Evolutionary conservation across 2,797 vertebrate species (phyloP).

Genomic region (Acrossocheilus fasciatus): DNA sequence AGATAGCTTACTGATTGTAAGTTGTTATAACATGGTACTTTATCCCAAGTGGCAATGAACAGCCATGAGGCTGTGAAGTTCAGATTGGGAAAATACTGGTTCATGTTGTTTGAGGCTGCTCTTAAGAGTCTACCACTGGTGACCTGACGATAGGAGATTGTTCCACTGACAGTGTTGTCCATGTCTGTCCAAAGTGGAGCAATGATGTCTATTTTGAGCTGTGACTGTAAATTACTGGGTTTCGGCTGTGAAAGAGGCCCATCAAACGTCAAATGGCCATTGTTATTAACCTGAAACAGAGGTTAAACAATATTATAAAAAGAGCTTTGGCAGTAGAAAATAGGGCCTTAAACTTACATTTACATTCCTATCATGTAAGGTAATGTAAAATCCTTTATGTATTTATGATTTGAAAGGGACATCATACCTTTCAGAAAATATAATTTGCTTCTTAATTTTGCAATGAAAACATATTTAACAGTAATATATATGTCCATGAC

Average conservation of each 20-base stretch:
- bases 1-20: neutral
- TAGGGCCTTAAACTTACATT: neutral
- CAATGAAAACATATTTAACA: no score
- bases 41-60: neutral
- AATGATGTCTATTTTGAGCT: slow-evolving; percentile 20
- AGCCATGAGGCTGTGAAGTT: slow-evolving; percentile 26
- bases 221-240: neutral
- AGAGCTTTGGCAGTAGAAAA: neutral
- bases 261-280: slow-evolving; percentile 30
- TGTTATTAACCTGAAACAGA: slow-evolving; percentile 32
- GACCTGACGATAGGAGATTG: slow-evolving; percentile 24
- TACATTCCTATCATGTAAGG: neutral
- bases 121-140: neutral
- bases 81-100: slow-evolving; percentile 34
- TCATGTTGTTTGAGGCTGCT: slow-evolving; percentile 6
- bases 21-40: neutral
- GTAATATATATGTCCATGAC: no score
- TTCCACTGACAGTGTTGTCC: neutral
- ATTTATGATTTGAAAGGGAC: no score
- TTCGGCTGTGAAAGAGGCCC: neutral
- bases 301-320: neutral
- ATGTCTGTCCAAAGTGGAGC: slow-evolving; percentile 38
- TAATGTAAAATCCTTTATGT: no score
- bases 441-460: no score
- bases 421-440: no score